Conservation (phyloP, 2,113 vertebrate species). For the Prunella fulvescens region DNA sequence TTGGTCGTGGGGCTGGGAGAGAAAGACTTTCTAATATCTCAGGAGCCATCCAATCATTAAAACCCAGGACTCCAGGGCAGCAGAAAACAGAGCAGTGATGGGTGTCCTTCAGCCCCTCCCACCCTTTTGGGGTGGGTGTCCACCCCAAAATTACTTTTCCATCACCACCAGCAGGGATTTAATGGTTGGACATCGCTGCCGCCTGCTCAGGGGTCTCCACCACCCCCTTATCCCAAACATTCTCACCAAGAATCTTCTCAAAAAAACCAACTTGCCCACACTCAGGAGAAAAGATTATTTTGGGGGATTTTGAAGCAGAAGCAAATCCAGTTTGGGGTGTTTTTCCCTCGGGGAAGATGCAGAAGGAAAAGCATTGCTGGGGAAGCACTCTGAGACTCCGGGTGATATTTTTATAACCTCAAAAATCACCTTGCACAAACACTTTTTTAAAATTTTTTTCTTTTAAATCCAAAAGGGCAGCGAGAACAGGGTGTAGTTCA, state of each 20-base stretch:
- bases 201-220: neutral
- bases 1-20: no score
- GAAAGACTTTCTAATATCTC: no score
- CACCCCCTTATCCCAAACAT: rapidly evolving
- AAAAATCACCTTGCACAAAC: neutral
- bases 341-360: neutral
- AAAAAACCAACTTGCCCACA: neutral
- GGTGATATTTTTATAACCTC: neutral
- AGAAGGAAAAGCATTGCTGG: neutral
- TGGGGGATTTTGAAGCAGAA: neutral
- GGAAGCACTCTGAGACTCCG: rapidly evolving
- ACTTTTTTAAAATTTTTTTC: no score
- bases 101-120: neutral
- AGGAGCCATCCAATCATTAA: no score
- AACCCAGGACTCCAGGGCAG: neutral
- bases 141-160: neutral
- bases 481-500: neutral
- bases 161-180: neutral
- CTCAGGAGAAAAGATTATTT: neutral
- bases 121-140: neutral
- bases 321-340: neutral
- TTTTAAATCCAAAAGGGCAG: neutral
- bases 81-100: neutral
- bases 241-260: neutral
- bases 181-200: rapidly evolving